A percentile compares a stretch with the other conserved stretches of the same genome.
These are phyloP conservation scores for Celastrina argiolus DNA, from an alignment of 2,888 invertebrate species.

Conservation along the genomic window DNA sequence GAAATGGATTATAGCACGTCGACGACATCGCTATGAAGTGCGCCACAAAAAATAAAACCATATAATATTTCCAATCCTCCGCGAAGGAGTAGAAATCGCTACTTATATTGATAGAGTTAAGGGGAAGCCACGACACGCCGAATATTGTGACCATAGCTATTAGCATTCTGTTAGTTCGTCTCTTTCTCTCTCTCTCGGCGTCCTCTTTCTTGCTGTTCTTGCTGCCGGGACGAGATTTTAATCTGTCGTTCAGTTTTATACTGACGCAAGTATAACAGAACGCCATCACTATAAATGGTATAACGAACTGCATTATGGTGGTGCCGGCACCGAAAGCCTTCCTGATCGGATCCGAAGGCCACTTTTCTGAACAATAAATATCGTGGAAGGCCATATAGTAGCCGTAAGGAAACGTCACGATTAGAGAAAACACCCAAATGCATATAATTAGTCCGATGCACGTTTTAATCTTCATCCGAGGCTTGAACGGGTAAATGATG, in stretches of 20 bases:
- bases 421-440: conserved; percentile 89
- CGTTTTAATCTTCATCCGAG: conserved; percentile 86
- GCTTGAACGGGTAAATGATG: conserved; percentile 91
- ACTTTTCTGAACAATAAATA: conserved; percentile 83
- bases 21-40: conserved; percentile 96
- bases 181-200: conserved; percentile 86
- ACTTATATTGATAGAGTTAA: conserved; percentile 88
- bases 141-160: conserved; percentile 95
- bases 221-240: conserved; percentile 85
- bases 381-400: conserved; percentile 83
- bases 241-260: conserved; percentile 83
- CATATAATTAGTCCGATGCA: conserved; percentile 86
- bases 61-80: conserved; percentile 84
- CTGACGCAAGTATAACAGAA: conserved; percentile 92
- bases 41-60: conserved; percentile 86
- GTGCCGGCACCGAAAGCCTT: conserved; percentile 87
- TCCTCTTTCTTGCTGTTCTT: conserved; percentile 87
- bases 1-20: conserved; percentile 95
- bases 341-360: conserved; percentile 86
- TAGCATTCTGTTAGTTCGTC: conserved; percentile 91
- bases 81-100: conserved; percentile 81
- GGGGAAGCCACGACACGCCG: conserved; percentile 89
- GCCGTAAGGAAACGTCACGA: conserved; percentile 90
- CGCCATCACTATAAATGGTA: conserved; percentile 91
- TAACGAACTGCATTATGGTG: conserved; percentile 88